Conservation (phyloP, 2,888 invertebrate species). For the Tortricodes alternella region DNA sequence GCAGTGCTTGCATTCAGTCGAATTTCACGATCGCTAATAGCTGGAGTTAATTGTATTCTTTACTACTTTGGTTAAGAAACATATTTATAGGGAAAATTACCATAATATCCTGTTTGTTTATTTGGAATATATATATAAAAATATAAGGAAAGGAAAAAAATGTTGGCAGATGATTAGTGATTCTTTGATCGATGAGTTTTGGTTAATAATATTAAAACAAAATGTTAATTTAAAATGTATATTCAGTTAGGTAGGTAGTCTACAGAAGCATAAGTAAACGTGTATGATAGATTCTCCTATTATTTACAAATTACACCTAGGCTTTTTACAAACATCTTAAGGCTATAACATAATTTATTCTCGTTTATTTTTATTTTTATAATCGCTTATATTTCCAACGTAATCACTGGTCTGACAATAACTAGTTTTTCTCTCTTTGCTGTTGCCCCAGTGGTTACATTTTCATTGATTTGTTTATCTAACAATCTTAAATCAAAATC, state of each 20-base stretch:
- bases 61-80: too few species aligned
- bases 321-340: background rate
- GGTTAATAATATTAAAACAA: conserved; percentile 4
- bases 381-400: background rate
- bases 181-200: background rate
- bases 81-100: too few species aligned
- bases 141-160: too few species aligned
- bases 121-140: too few species aligned
- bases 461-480: background rate
- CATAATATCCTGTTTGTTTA: too few species aligned
- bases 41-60: too few species aligned
- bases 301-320: conserved; percentile 23
- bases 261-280: conserved; percentile 13
- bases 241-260: conserved; percentile 12
- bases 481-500: background rate
- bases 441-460: background rate
- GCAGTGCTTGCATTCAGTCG: too few species aligned
- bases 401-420: background rate
- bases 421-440: background rate
- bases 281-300: conserved; percentile 7
- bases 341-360: background rate
- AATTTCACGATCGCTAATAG: too few species aligned
- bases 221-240: conserved; percentile 5
- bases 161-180: background rate
- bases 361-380: background rate